phyloP scores from a whole-genome alignment of 1,140 invertebrate genomes.

The Drosophila sturtevanti region DNA sequence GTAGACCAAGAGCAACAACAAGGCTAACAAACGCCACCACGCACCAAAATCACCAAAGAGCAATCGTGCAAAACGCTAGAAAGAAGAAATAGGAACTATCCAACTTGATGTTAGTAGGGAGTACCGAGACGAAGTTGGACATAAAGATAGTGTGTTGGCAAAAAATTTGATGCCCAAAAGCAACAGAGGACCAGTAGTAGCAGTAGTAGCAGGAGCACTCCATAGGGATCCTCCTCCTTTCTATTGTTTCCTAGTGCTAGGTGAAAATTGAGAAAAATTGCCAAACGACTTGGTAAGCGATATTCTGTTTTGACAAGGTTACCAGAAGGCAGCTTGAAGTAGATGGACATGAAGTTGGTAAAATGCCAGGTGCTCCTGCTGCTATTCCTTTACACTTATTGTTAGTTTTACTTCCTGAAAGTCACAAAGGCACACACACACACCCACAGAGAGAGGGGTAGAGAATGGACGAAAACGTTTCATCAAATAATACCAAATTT shows the following conservation, averaged over 20 bases:
- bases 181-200: background rate
- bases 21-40: constrained; percentile 29
- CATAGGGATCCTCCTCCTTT: constrained; percentile 29
- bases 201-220: background rate
- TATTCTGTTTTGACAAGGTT: constrained; percentile 66
- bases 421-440: constrained; percentile 17
- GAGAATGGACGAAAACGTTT: constrained; percentile 21
- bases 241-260: constrained; percentile 38
- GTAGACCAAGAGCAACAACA: background rate
- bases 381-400: constrained; percentile 58
- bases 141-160: constrained; percentile 37
- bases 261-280: constrained; percentile 80
- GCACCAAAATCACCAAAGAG: constrained; percentile 70
- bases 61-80: constrained; percentile 59
- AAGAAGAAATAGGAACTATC: constrained; percentile 4
- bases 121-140: constrained; percentile 28
- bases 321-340: constrained; percentile 17
- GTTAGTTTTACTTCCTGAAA: constrained; percentile 46
- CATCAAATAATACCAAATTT: constrained; percentile 71
- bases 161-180: constrained; percentile 73
- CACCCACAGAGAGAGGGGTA: constrained; percentile 31
- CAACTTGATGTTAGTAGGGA: constrained; percentile 13
- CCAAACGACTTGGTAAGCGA: constrained; percentile 80
- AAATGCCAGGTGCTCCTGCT: constrained; percentile 68
- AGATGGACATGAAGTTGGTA: constrained; percentile 37